phyloP scores from a whole-genome alignment of 2,797 vertebrate genomes.

The Mareca strepera region DNA sequence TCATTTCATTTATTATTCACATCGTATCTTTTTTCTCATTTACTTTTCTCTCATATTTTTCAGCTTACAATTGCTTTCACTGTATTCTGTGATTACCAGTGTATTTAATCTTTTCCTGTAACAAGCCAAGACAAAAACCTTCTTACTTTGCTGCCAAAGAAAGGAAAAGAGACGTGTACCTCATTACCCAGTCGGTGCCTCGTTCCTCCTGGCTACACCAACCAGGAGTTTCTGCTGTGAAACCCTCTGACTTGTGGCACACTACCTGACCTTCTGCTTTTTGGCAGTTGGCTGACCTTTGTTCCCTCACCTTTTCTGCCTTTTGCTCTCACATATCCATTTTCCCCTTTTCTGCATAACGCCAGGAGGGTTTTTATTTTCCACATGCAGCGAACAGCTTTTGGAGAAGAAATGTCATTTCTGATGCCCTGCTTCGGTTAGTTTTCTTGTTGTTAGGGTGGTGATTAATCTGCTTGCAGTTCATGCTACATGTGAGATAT shows the following conservation, averaged over 20 bases:
- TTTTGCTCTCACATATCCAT: fast-evolving
- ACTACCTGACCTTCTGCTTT: background rate
- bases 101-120: background rate
- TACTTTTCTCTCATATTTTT: background rate
- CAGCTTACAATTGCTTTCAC: background rate
- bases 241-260: fast-evolving
- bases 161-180: background rate
- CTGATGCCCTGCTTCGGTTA: background rate
- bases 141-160: background rate
- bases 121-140: background rate
- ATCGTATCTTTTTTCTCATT: background rate
- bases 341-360: background rate
- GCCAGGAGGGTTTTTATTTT: background rate
- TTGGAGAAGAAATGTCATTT: fast-evolving
- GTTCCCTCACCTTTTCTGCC: background rate
- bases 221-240: background rate
- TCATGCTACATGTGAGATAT: fast-evolving
- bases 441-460: background rate
- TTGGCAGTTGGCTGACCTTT: background rate
- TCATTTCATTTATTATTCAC: slow-evolving; percentile 2
- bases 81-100: background rate
- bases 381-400: fast-evolving
- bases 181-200: background rate
- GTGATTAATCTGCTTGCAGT: fast-evolving
- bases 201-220: background rate